Evolutionary conservation across 2,797 vertebrate species (phyloP), one percentile per base, ranked within the genome.

Genomic region (Pelobates cultripes): DNA sequence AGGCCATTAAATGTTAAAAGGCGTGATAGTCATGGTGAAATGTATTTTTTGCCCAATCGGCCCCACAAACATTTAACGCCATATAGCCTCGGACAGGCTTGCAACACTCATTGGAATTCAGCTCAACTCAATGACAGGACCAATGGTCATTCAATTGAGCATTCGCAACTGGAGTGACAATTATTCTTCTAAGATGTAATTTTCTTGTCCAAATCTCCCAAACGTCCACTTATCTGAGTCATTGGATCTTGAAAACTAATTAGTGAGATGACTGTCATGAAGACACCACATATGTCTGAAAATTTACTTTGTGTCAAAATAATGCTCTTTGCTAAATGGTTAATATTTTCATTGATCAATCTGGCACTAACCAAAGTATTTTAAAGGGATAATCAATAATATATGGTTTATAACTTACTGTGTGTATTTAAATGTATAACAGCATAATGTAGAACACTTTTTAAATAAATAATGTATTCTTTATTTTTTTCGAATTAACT

Each of bases 171-270:
- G 40, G 53, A 66, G 13, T 13, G n/a, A 55, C 81, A 63, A 70
- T 79, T 66, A 71, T 71, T 71, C 41, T 13, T 42, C 17, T 55
- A 40, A 66, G 70, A 66, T 53, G 43, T 68, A 45, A 75, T 70
- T 79, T 75, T 75, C 55, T 74, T 70, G 53, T 78, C 63, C 70
- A 74, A 43, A 83, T 74, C 42, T 78, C 43, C 43, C 9, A 57
- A 75, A 83, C 61, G 10, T 40, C 43, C 17, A 72, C n/a, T 68
- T 64, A 68, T 81, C 43, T 7, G 43, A 73, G 28, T 70, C 28
- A 53, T 6, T 81, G 57, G 69, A 57, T 81, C 66, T 70, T 51
- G 69, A 73, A 40, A 73, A 45, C 41, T 41, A 73, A 73, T 63
- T 79, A 53, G 66, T 17, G 45, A 47, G 47, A 67, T 14, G 43